Evolutionary conservation across 2,888 invertebrate species (phyloP).

Genomic region (Miltochrista miniata): DNA sequence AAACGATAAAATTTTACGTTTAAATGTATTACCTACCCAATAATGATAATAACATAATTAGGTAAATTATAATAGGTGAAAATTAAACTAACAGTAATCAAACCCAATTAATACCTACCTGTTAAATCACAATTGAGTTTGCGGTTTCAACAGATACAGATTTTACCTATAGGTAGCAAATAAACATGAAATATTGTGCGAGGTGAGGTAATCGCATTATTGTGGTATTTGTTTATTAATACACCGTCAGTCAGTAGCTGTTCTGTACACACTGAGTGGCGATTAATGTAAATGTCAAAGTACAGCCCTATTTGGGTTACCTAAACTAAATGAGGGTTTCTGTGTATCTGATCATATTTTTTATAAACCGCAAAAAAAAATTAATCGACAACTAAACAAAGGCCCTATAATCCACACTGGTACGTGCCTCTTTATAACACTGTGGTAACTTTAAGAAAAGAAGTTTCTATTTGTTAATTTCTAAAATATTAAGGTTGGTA

Average conservation of each 20-base stretch:
- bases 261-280: background rate
- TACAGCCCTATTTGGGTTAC: background rate
- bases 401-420: no score
- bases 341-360: no score
- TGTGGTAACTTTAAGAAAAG: no score
- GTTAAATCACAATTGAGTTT: background rate
- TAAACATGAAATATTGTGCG: background rate
- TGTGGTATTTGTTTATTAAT: conserved; percentile 8
- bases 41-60: background rate
- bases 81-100: no score
- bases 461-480: no score
- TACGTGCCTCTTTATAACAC: no score
- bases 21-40: no score
- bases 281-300: background rate
- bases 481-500: no score
- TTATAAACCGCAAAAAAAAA: no score
- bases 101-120: background rate
- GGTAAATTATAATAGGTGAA: background rate
- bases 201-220: background rate
- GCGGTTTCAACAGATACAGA: conserved; percentile 8
- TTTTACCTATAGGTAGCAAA: conserved; percentile 4
- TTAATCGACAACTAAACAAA: no score
- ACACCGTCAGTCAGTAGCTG: background rate
- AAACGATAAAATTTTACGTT: no score
- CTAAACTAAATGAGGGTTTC: background rate